Evolutionary conservation across 2,113 vertebrate genomes (phyloP), one percentile per base, ranked within the genome.

Genomic region (Trogon melanurus): DNA sequence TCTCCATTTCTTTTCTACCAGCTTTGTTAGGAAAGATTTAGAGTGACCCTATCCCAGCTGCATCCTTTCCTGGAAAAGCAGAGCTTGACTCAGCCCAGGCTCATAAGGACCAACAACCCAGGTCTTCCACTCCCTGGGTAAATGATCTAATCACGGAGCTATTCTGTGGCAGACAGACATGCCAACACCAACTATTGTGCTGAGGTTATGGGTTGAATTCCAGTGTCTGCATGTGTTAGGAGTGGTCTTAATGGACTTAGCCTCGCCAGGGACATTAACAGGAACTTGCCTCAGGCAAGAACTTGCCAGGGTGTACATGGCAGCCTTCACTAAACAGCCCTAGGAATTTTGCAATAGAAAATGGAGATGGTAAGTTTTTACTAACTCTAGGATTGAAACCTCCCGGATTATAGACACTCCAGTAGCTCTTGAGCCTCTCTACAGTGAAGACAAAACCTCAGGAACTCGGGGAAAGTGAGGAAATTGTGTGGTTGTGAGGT

Each of bases 11-110:
- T 89, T 83, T 92, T 87, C 65, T 93, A 95, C 73, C 61, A 91
- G 25, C 51, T 89, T 81, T 20, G 3, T 71, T 89, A 64, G 73
- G 89, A 95, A 89, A 64, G 36, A 92, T 81, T 92, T 84, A 87
- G 57, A 89, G 81, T 91, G 53, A 96, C 34, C 89, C 69, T 92
- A 64, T 93, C 72, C 72, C 94, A 97, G 91, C 93, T 97, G 91
- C 57, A 69, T 86, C 18, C 13, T 90, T 89, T 95, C 80, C 64
- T 86, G 91, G 76, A 93, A 95, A 71, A 86, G 25, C 25, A 88
- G 48, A 41, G 47, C 44, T 93, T 94, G 91, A 64, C 72, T 95
- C 95, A 93, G 83, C 64, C 51, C 16, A 21, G 94, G 44, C 92
- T 56, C 76, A 21, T 29, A 64, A 95, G 91, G 95, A 95, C 86